Evolutionary conservation across 2,888 invertebrate genomes (phyloP), one percentile per base, ranked within the genome.

Genomic region (Dryocosmus kuriphilus): DNA sequence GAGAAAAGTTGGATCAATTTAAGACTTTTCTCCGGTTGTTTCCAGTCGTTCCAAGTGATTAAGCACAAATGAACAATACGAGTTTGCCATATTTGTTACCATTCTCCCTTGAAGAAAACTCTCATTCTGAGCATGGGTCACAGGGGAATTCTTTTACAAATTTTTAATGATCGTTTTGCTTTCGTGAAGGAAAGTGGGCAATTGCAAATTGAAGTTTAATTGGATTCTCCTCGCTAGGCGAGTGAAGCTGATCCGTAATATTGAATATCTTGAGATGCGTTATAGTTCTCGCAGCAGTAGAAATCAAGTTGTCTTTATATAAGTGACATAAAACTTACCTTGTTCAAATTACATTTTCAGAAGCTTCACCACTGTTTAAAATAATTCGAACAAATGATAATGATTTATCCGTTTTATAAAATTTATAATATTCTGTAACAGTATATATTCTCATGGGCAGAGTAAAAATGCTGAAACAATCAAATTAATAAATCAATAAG

Each of bases 1-100:
- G 86, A 88, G 87, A 86, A 88, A 88, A 87, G 86, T 88, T 88
- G 76, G 57, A 82, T 83, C 75, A 81, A 80, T 83, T 79, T 71
- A 51, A 51, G 71, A 51, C 71, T 71, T 71, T 77, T 41, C 63
- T 63, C 78, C 78, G 77, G 67, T 63, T 75, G 46, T 57, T 55
- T 11, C 71, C 60, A 35, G 24, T 35, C 51, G 27, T 78, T 80
- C 74, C 30, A 60, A 61, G 61, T 46, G 75, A 81, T 80, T 80
- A 82, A 79, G 74, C 74, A 77, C 78, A 75, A 76, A 74, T 30
- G 30, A n/a, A 27, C 41, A 67, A 67, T 46, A 24, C 9, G n/a
- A 22, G 9, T 22, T n/a, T 30, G 5, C 22, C 11, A 51, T 51
- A 51, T 71, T 30, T 51, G 27, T 24, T 71, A 22, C 46, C 11